Evolutionary conservation across 2,113 vertebrate genomes (phyloP).

Genomic region (Clupea harengus): DNA sequence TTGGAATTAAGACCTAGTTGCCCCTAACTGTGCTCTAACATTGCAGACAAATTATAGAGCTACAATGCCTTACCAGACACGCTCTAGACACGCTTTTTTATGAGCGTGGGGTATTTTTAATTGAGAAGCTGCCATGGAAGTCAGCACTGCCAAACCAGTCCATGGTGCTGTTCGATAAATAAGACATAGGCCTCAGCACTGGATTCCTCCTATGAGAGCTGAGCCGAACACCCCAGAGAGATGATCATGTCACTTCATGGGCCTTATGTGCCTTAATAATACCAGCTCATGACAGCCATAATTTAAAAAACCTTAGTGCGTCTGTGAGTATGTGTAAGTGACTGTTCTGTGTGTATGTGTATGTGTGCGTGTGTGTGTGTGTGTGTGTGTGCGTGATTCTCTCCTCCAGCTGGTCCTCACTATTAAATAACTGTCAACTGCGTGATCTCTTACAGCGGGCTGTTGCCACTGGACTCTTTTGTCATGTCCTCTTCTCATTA

Average conservation of each 20-base stretch:
- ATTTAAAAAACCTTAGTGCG: not conserved
- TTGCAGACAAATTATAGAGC: constrained; percentile 33
- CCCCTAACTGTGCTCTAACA: not conserved
- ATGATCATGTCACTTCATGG: not conserved
- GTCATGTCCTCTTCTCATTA: not conserved
- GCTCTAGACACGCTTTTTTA: not conserved
- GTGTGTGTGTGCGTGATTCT: not conserved
- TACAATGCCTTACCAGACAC: constrained; percentile 15
- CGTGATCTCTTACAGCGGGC: not conserved
- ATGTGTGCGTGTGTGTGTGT: not conserved
- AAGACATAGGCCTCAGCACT: constrained; percentile 48
- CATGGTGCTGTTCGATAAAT: constrained; percentile 50
- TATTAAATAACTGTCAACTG: not conserved
- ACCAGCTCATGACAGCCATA: not conserved
- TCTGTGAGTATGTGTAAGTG: not conserved
- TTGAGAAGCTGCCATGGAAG: constrained; percentile 50
- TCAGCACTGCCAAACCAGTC: constrained; percentile 43
- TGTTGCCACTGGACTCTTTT: not conserved
- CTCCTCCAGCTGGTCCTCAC: not conserved
- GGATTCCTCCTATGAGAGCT: constrained; percentile 39
- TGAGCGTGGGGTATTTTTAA: constrained; percentile 51
- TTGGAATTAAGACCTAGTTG: constrained; percentile 7
- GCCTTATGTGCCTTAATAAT: not conserved
- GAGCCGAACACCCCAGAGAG: constrained; percentile 27
- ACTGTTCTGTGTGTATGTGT: not conserved